Base-by-base conservation (phyloP, 2,888 invertebrate genomes). In the Ophraella communa region DNA sequence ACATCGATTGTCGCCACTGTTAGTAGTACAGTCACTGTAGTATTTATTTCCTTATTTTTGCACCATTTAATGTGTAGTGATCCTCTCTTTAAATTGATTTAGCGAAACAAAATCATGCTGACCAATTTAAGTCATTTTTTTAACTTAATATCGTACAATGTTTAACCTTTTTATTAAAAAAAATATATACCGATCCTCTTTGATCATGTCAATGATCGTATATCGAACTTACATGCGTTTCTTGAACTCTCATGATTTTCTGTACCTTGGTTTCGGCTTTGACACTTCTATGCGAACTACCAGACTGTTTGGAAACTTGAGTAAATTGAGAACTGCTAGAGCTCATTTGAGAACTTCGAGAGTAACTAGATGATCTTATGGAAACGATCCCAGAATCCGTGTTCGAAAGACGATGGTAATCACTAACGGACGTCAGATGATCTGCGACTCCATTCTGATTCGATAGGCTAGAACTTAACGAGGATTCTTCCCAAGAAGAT, bases 341-440 rank as follows among this genome's bases (percentile, higher is more conserved):
- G 75, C 87, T 88, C 76, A 87, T 86, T 70, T 88, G 87, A 2
- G 88, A 88, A 63, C 87, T 86, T 65, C 87, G 83, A 30, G 88
- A 87, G 68, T 85, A 83, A 49, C 84, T 84, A 49, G 88, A 88
- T 51, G 87, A 88, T 59, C 88, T 84, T 71, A 87, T 85, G 18
- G 89, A 89, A 58, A 86, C 85, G 76, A 89, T 88, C 71, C 89
- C 89, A 70, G 85, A 84, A 75, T 87, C 87, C 1, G 81, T 79
- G 70, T 82, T 83, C 4, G 82, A 82, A 27, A 83, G 68, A 20
- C 82, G 75, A 70, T 82, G 81, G 42, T 77, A 77, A 62, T 79
- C 79, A 55, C 73, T 72, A 44, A 74, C 71, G 4, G 74, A 75
- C 18, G 74, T 72, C 47, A 76, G 77, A 24, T 76, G 70, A 33